These are phyloP conservation scores for Lepidocyrtinus sp. DNA, from an alignment of 2,888 invertebrate genomes.

Conservation along the genomic window DNA sequence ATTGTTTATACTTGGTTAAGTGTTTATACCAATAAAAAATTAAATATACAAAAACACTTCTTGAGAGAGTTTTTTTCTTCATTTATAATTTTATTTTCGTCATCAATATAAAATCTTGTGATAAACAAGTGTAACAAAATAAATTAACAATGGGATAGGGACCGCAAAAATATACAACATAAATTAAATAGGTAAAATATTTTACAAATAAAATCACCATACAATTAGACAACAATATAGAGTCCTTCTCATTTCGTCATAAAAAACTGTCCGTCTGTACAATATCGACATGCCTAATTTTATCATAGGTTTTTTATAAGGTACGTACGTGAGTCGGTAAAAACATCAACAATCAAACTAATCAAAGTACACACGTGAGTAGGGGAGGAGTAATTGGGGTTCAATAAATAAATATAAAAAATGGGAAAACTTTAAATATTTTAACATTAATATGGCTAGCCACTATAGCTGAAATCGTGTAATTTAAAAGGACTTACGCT, in stretches of 20 bases:
- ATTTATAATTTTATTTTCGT: neutral
- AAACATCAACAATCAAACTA: too few relatives aligned
- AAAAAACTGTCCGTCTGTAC: neutral
- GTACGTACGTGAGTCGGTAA: neutral
- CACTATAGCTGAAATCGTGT: neutral
- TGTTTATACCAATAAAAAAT: neutral
- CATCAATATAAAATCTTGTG: neutral
- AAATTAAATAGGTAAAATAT: neutral
- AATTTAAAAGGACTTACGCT: too few relatives aligned
- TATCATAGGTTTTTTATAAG: neutral
- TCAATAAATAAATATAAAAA: neutral
- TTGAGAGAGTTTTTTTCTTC: neutral
- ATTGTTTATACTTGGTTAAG: neutral
- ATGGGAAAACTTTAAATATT: neutral
- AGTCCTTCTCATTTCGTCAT: neutral
- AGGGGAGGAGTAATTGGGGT: too few relatives aligned
- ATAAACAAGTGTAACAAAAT: neutral
- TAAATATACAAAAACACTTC: neutral
- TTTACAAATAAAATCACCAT: neutral
- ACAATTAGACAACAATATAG: neutral
- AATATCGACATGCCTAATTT: neutral
- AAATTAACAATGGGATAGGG: neutral
- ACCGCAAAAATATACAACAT: neutral
- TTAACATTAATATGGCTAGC: neutral
- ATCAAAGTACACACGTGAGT: too few relatives aligned